Evolutionary conservation across 2,113 vertebrate species (phyloP), one percentile per base, ranked within the genome.

Genomic region (Phoenicopterus ruber): DNA sequence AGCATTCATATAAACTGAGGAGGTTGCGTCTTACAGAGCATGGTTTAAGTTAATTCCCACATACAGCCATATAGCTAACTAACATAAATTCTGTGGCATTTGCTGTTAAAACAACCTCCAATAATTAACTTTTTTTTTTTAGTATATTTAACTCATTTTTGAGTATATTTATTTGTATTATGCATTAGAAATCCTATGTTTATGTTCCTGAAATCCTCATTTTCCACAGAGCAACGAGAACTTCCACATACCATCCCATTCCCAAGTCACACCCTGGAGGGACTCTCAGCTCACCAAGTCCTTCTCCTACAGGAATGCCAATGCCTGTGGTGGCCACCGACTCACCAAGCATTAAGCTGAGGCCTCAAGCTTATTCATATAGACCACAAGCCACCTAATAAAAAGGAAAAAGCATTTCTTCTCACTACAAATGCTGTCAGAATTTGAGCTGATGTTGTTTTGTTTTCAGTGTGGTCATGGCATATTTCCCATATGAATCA

Each of bases 401-500:
- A 72, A 95, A 88, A 73, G 7, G 11, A 59, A 86, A 86, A 90
- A 78, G 8, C 4, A 2, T 67, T 88, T 91, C 36, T 93, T 72
- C 67, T 91, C 52, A 29, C 82, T 94, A 82, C 42, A 93, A 93
- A 86, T 17, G 19, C 69, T 20, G 38, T 40, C 42, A 92, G 86
- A 82, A 82, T 72, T 9, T 52, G 42, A 89, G 47, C 55, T 63
- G 76, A 47, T 59, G 46, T 25, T 87, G 32, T 34, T 95, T 92
- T 95, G 44, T 74, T 92, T 82, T 91, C 77, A 57, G 24, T 21
- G 80, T 54, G 82, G 77, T 71, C 65, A 36, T 38, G 40, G 66
- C 54, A 82, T 91, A 72, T 89, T 96, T 95, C 88, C 61, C 77
- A 67, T 15, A 49, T 86, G 94, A 92, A 79, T 96, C 81, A 87